Percentiles rank a stretch among this genome's conserved stretches.
Evolutionary conservation across 2,888 invertebrate genomes (phyloP).

Genomic region (Chesias legatella): DNA sequence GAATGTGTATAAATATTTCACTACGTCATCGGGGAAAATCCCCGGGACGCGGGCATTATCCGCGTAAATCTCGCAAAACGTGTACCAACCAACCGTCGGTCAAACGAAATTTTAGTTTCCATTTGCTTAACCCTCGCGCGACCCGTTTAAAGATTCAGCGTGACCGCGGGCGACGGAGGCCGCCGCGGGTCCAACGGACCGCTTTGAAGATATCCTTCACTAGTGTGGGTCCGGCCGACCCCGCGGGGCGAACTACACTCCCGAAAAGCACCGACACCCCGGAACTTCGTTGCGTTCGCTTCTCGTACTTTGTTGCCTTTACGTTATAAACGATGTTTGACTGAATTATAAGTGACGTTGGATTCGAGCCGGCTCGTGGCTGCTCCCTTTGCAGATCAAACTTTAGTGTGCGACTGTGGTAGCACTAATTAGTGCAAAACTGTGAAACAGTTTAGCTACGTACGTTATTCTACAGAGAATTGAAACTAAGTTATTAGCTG

Average conservation of each 20-base stretch:
- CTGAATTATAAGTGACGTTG: slow-evolving; percentile 22
- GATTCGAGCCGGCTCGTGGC: slow-evolving; percentile 10
- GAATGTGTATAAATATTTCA: too few relatives aligned
- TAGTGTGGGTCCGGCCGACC: slow-evolving; percentile 63
- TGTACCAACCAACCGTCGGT: slow-evolving; percentile 18
- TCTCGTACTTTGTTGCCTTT: slow-evolving; percentile 21
- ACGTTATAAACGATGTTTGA: slow-evolving; percentile 26
- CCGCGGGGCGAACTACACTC: slow-evolving; percentile 43
- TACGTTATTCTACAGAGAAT: too few relatives aligned
- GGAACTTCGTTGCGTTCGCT: slow-evolving; percentile 28
- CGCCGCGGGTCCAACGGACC: slow-evolving; percentile 52
- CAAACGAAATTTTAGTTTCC: slow-evolving; percentile 49
- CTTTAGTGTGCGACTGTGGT: slow-evolving; percentile 10
- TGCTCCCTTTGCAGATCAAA: slow-evolving; percentile 15
- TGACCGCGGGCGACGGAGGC: slow-evolving; percentile 55
- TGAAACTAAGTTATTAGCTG: too few relatives aligned
- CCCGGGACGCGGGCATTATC: neutral
- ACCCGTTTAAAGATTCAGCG: slow-evolving; percentile 74
- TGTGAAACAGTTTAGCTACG: neutral
- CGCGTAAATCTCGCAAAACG: slow-evolving; percentile 20
- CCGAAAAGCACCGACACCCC: slow-evolving; percentile 12
- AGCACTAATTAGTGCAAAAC: slow-evolving; percentile 12
- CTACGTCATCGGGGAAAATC: neutral
- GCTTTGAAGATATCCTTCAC: slow-evolving; percentile 78
- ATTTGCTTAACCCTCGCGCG: slow-evolving; percentile 49